Evolutionary conservation across 2,888 invertebrate genomes (phyloP).

Genomic region (Ophioninae sp.): DNA sequence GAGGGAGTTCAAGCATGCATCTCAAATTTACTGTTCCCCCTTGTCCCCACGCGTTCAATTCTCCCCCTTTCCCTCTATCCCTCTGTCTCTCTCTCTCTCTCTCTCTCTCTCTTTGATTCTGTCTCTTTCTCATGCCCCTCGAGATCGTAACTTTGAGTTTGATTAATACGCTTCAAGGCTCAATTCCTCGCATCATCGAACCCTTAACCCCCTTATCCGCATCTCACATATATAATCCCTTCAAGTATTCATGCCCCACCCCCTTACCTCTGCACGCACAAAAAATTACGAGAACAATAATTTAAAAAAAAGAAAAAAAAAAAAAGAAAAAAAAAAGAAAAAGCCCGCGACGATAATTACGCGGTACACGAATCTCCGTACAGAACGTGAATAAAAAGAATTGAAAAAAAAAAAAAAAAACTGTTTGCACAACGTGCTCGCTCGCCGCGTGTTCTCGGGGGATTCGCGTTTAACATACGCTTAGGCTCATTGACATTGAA

Average conservation of each 20-base stretch:
- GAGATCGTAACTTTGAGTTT: slow-evolving; percentile 35
- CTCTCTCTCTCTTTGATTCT: background rate
- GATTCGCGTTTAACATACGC: background rate
- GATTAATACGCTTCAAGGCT: slow-evolving; percentile 41
- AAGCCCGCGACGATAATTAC: background rate
- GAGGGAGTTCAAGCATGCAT: slow-evolving; percentile 39
- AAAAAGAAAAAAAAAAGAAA: background rate
- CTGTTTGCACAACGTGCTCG: background rate
- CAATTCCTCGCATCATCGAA: slow-evolving; percentile 38
- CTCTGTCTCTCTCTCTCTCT: background rate
- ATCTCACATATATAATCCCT: slow-evolving; percentile 12
- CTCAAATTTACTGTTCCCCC: slow-evolving; percentile 26
- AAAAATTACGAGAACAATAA: background rate
- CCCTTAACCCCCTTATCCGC: slow-evolving; percentile 11
- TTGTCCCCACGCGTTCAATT: slow-evolving; percentile 16
- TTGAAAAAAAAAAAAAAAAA: background rate
- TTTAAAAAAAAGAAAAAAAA: background rate
- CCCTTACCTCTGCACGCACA: background rate
- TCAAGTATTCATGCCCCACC: slow-evolving; percentile 6
- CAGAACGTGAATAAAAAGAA: background rate
- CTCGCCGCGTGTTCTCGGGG: background rate
- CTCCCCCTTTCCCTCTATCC: background rate
- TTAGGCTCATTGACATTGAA: background rate
- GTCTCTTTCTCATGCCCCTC: background rate
- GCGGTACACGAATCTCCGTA: background rate